Percentiles rank a stretch among this genome's conserved stretches.
These are phyloP conservation scores for Leucosticte australis DNA, from an alignment of 2,113 vertebrate species.

Conservation along the genomic window DNA sequence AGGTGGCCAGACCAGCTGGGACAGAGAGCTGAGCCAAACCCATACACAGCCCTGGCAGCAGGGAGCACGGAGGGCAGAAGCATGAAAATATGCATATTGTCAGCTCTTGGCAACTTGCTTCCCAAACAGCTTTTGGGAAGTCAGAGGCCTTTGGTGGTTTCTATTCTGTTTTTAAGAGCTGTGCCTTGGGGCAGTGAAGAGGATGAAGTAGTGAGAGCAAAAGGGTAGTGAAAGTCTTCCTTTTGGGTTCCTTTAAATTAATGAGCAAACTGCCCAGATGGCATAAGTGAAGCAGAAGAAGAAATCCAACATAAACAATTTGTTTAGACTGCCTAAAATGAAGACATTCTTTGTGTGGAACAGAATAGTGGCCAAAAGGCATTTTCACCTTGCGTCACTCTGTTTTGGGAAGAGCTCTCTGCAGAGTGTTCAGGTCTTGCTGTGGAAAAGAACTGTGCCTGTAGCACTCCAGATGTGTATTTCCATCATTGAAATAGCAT, in stretches of 20 bases:
- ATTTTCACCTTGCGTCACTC: neutral
- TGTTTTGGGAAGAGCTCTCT: neutral
- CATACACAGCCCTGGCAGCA: rapidly evolving
- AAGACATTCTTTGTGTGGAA: neutral
- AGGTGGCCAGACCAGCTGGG: neutral
- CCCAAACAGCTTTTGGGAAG: neutral
- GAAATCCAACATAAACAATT: neutral
- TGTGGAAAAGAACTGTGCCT: neutral
- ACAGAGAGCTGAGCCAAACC: neutral
- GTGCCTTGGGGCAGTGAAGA: neutral
- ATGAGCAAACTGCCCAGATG: neutral
- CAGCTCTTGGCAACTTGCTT: neutral
- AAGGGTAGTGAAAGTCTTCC: neutral
- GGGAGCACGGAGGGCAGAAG: neutral
- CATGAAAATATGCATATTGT: neutral
- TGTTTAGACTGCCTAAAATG: neutral
- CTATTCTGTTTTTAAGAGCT: neutral
- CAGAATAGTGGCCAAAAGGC: neutral
- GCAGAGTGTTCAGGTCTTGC: neutral
- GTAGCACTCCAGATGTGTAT: neutral
- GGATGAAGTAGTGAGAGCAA: neutral
- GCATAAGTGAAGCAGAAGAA: slow-evolving; percentile 8
- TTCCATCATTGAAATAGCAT: neutral
- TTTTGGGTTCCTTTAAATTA: slow-evolving; percentile 6
- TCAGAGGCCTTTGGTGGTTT: neutral